phyloP scores from a whole-genome alignment of 2,113 vertebrate genomes.

The Cariama cristata region DNA sequence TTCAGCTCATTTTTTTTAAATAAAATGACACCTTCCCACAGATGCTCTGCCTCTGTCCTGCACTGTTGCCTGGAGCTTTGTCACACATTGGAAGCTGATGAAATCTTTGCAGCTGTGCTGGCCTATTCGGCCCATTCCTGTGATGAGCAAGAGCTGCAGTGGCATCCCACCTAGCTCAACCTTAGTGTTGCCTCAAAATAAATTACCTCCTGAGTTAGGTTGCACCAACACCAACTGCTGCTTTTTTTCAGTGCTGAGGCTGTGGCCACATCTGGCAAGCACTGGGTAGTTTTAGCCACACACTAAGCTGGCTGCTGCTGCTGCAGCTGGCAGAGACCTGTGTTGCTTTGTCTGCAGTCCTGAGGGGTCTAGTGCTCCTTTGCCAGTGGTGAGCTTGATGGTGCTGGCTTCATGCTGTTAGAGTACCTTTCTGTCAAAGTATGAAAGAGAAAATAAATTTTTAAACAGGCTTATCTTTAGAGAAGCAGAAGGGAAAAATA shows the following conservation, averaged over 20 bases:
- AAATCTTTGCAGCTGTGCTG: rapidly evolving
- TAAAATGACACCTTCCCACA: background rate
- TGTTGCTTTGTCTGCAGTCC: background rate
- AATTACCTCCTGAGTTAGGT: background rate
- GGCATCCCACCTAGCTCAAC: background rate
- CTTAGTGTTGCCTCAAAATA: background rate
- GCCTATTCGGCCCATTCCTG: rapidly evolving
- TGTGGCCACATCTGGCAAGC: background rate
- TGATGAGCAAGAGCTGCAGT: background rate
- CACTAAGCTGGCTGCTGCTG: background rate
- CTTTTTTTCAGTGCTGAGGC: background rate
- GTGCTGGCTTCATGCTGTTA: background rate
- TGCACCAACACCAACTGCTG: background rate
- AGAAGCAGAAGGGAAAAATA: background rate
- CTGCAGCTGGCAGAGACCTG: background rate
- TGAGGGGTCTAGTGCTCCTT: rapidly evolving
- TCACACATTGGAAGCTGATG: background rate
- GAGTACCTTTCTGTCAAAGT: background rate
- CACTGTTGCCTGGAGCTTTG: background rate
- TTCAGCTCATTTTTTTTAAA: background rate
- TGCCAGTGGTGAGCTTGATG: background rate
- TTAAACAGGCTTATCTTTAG: background rate
- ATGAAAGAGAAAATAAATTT: background rate
- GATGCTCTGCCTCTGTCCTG: background rate
- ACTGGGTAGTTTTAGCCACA: background rate